Evolutionary conservation across 2,888 invertebrate genomes (phyloP), one percentile per base, ranked within the genome.

Genomic region (Drosophila kokeensis): DNA sequence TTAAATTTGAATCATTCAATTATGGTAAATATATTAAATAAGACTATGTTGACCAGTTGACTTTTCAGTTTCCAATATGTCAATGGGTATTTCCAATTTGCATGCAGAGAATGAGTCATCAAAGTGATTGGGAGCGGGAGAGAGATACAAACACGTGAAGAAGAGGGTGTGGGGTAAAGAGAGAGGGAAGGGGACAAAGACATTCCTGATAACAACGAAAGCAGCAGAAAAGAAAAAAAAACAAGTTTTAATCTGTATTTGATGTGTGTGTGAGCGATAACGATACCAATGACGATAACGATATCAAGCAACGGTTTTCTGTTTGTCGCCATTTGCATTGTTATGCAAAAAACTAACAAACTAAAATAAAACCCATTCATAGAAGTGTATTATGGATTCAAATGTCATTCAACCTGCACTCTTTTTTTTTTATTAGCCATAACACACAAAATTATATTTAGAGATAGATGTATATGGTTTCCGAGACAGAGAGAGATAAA

Each of bases 201-300:
- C 27, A 52, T 54, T 32, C 34, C 55, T 52, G 79, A 79, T 64
- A 75, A 48, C 58, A 69, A 48, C 50, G 34, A 50, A 34, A 52
- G 40, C 36, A 45, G 45, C 45, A 24, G 38, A 42, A 27, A 52
- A 15, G 3, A 61, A 62, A 69, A 85, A 79, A 71, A 67, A 78
- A 68, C 82, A 72, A 71, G 75, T 82, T 87, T 81, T 81, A 82
- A 69, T 79, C 69, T 69, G 61, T 58, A 55, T 65, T 71, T 54
- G 73, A 73, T 69, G 54, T 64, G 58, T 68, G 69, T 59, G 64
- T 57, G 24, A 55, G 54, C 52, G 68, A 68, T 74, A 68, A 75
- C 62, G 24, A 68, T 54, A 54, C 18, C 68, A 60, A 73, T 67
- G 55, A 61, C 81, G 59, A 73, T 74, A 68, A 63, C 77, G 59